Percentiles rank a stretch among this genome's conserved stretches.
Conservation (phyloP, 2,797 vertebrate genomes). For the Danio choprae region DNA sequence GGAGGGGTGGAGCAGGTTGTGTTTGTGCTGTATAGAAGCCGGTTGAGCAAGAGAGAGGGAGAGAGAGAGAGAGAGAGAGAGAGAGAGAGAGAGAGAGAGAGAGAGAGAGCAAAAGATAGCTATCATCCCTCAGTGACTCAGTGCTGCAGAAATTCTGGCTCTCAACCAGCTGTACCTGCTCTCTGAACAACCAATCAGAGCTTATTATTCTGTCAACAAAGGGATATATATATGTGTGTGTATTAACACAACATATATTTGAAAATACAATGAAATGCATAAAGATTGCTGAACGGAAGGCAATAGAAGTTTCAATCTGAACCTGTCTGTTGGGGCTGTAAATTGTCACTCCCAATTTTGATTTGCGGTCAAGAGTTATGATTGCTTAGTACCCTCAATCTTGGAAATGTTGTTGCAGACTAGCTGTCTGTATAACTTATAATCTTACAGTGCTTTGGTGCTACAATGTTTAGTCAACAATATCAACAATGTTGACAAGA, state of each 20-base stretch:
- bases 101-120: slow-evolving; percentile 37
- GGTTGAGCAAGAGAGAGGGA: not conserved
- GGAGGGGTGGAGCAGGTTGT: slow-evolving; percentile 35
- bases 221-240: not conserved
- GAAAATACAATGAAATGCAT: not conserved
- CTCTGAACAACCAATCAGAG: slow-evolving; percentile 28
- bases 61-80: not conserved
- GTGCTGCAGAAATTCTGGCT: slow-evolving; percentile 74
- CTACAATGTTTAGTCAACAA: too few relatives aligned
- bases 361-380: not conserved
- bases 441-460: not conserved
- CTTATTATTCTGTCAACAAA: slow-evolving; percentile 33
- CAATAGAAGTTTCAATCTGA: not conserved
- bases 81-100: slow-evolving; percentile 15
- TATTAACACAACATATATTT: not conserved
- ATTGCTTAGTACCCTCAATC: not conserved
- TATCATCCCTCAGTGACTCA: slow-evolving; percentile 63
- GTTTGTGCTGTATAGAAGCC: slow-evolving; percentile 33
- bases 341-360: not conserved
- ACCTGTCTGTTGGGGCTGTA: slow-evolving; percentile 3
- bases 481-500: too few relatives aligned
- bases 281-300: not conserved
- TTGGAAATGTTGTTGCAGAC: not conserved
- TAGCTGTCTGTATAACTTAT: not conserved
- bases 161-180: slow-evolving; percentile 61